These are phyloP conservation scores for Agapornis roseicollis DNA, from an alignment of 2,113 vertebrate species.

Conservation along the genomic window DNA sequence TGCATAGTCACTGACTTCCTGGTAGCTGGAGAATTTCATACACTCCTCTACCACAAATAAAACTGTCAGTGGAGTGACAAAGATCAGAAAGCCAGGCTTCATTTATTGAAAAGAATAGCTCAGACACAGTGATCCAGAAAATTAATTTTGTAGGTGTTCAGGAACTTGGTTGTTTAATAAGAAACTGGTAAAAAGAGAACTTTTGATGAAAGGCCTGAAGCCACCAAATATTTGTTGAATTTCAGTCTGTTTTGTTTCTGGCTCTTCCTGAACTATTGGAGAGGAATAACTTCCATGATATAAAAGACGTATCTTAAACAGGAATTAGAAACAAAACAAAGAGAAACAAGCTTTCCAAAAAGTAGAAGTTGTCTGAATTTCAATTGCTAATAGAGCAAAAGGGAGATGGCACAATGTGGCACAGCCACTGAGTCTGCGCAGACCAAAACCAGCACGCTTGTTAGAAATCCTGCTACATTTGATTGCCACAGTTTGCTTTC, in stretches of 20 bases:
- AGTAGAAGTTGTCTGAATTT: background rate
- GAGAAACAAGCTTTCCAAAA: background rate
- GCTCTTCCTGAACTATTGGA: conserved; percentile 42
- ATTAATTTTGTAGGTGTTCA: conserved; percentile 81
- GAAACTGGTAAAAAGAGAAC: conserved; percentile 71
- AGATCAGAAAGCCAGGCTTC: conserved; percentile 77
- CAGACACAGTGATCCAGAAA: conserved; percentile 84
- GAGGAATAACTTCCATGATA: conserved; percentile 26
- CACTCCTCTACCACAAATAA: conserved; percentile 81
- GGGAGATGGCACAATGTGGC: background rate
- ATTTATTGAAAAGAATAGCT: conserved; percentile 79
- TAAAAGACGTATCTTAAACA: conserved; percentile 19
- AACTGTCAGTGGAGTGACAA: conserved; percentile 83
- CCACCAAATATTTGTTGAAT: conserved; percentile 70
- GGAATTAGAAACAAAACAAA: conserved; percentile 5
- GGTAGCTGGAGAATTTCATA: conserved; percentile 86
- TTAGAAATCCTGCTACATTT: background rate
- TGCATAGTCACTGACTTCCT: conserved; percentile 79
- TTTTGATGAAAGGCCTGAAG: conserved; percentile 66
- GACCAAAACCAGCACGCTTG: background rate
- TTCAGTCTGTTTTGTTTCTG: conserved; percentile 46
- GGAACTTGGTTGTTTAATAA: conserved; percentile 73
- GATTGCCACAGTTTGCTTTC: background rate
- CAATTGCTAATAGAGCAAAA: background rate
- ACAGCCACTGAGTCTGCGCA: background rate